Conservation (phyloP, 1,140 invertebrate species). For the Parasteatoda tepidariorum region DNA sequence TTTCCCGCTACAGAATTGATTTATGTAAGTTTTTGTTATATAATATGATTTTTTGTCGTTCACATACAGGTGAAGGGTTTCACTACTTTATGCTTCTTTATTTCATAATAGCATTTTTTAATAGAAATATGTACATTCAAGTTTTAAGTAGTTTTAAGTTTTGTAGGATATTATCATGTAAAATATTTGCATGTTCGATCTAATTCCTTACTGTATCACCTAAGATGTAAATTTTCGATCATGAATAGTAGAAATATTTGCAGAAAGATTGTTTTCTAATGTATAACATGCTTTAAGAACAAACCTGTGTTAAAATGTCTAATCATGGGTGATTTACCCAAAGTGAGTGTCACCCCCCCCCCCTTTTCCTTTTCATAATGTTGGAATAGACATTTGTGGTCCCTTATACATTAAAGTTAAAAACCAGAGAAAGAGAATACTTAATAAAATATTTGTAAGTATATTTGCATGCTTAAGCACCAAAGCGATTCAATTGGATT, state of each 20-base stretch:
- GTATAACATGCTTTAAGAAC: background rate
- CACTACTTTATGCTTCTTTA: too few species aligned
- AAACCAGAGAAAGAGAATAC: conserved; percentile 6
- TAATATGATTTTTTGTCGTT: too few species aligned
- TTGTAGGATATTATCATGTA: conserved; percentile 10
- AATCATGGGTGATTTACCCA: background rate
- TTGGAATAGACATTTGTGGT: background rate
- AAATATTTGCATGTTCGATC: conserved; percentile 11
- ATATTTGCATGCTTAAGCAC: background rate
- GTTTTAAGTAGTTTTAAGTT: too few species aligned
- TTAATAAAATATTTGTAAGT: background rate
- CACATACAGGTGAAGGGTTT: too few species aligned
- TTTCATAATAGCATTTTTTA: too few species aligned
- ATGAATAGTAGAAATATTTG: background rate
- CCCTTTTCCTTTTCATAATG: background rate
- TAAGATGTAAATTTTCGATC: background rate
- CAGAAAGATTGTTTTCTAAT: background rate
- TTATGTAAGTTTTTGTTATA: too few species aligned
- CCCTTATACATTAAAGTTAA: conserved; percentile 14
- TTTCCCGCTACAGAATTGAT: too few species aligned
- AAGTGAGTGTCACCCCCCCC: background rate
- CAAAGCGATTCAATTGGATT: background rate
- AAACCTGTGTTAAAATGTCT: background rate
- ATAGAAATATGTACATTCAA: too few species aligned
- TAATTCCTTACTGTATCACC: background rate